Evolutionary conservation across 2,113 vertebrate genomes (phyloP).

Genomic region (Gymnorhina tibicen): DNA sequence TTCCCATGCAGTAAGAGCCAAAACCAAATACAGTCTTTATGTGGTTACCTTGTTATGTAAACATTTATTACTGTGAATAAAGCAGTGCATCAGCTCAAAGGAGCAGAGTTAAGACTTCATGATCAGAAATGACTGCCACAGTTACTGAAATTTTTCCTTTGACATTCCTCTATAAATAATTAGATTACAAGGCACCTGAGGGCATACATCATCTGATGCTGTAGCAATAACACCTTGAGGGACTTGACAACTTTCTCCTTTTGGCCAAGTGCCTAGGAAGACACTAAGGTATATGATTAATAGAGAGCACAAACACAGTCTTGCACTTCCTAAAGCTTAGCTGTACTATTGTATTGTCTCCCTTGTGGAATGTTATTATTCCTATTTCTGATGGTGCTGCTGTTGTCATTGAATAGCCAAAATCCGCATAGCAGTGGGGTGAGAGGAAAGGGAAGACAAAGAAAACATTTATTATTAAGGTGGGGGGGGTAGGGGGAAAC

Average conservation of each 20-base stretch:
- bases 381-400: neutral
- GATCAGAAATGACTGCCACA: neutral
- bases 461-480: neutral
- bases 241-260: slow-evolving; percentile 19
- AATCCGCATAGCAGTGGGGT: neutral
- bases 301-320: neutral
- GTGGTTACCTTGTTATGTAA: neutral
- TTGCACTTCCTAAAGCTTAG: neutral
- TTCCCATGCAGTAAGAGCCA: neutral
- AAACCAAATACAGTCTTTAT: neutral
- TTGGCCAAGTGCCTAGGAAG: slow-evolving; percentile 50
- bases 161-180: slow-evolving; percentile 31
- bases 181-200: slow-evolving; percentile 35
- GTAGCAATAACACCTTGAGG: slow-evolving; percentile 29
- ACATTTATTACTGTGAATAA: neutral
- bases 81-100: neutral
- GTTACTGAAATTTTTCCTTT: slow-evolving; percentile 13
- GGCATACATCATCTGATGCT: slow-evolving; percentile 24
- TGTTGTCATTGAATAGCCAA: neutral
- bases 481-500: neutral
- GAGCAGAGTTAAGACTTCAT: neutral
- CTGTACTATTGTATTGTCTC: neutral
- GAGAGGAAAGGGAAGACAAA: neutral
- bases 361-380: neutral
- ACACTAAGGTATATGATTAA: slow-evolving; percentile 28